These are phyloP conservation scores for Lycopodina hypogea DNA, from an alignment of 37 sponge, comb jelly and placozoan genomes.

Conservation along the genomic window DNA sequence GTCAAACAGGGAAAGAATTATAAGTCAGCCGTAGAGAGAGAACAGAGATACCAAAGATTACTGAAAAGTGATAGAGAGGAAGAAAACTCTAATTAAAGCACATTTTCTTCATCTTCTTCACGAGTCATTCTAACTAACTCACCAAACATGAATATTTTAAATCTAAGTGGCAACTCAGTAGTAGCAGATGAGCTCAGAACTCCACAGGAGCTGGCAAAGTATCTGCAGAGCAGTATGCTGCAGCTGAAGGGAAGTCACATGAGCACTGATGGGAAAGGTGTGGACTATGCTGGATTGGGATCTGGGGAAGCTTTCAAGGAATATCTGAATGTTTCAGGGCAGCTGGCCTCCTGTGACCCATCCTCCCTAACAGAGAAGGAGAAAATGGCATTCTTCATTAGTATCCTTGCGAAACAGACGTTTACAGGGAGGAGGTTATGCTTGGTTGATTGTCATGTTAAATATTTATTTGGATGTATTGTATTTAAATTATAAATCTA, in stretches of 20 bases:
- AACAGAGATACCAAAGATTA: slow-evolving; percentile 22
- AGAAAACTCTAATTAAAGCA: slow-evolving; percentile 14
- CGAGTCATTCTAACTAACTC: not conserved
- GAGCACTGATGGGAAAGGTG: slow-evolving; percentile 66
- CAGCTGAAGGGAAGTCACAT: slow-evolving; percentile 63
- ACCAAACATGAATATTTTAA: slow-evolving; percentile 1
- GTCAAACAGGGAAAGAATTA: slow-evolving; percentile 33
- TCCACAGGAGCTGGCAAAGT: slow-evolving; percentile 21
- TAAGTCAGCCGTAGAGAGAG: slow-evolving; percentile 22
- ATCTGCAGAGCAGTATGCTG: slow-evolving; percentile 69
- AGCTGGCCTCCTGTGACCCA: slow-evolving; percentile 45
- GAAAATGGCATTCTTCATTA: slow-evolving; percentile 82
- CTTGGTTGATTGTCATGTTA: no score
- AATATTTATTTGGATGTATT: no score
- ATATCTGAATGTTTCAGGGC: slow-evolving; percentile 16
- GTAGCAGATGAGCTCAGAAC: not conserved
- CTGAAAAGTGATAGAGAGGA: not conserved
- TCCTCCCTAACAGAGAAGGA: slow-evolving; percentile 19
- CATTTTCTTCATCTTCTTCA: not conserved
- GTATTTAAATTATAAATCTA: no score
- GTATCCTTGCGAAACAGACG: slow-evolving; percentile 56
- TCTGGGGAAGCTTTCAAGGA: slow-evolving; percentile 48
- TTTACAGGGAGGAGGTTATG: no score
- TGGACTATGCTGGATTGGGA: slow-evolving; percentile 57
- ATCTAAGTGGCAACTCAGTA: not conserved